These are phyloP conservation scores for Wasmannia auropunctata DNA, from an alignment of 1,140 invertebrate genomes.

Conservation along the genomic window DNA sequence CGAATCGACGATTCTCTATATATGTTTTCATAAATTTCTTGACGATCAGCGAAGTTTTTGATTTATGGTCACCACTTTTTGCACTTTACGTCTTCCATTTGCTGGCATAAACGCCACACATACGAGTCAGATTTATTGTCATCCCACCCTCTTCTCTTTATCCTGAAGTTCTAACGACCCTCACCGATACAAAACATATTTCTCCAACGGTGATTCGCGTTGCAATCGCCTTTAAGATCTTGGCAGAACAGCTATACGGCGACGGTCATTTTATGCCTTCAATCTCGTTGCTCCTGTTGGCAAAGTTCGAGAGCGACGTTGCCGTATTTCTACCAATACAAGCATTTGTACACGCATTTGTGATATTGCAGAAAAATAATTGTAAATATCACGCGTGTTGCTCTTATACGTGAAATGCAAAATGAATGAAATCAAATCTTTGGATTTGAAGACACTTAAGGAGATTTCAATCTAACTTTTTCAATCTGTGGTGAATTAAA, in stretches of 20 bases:
- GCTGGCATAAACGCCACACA: background rate
- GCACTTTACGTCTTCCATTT: background rate
- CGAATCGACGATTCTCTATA: background rate
- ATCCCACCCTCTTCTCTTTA: background rate
- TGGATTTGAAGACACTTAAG: background rate
- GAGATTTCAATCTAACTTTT: background rate
- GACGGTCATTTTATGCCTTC: constrained; percentile 41
- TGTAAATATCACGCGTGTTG: background rate
- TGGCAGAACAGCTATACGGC: constrained; percentile 13
- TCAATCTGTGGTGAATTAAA: background rate
- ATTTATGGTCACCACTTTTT: background rate
- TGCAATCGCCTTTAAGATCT: constrained; percentile 37
- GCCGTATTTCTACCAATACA: background rate
- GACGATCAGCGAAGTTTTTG: background rate
- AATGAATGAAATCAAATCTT: background rate
- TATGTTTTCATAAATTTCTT: background rate
- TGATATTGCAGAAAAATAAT: background rate
- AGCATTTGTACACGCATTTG: background rate
- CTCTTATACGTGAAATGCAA: background rate
- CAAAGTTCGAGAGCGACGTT: background rate
- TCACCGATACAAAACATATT: constrained; percentile 33
- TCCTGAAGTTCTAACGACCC: constrained; percentile 26
- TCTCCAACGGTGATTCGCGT: background rate
- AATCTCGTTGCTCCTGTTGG: constrained; percentile 35
- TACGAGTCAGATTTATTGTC: constrained; percentile 39